phyloP scores from a whole-genome alignment of 2,113 vertebrate genomes.

The Rafetus swinhoei region DNA sequence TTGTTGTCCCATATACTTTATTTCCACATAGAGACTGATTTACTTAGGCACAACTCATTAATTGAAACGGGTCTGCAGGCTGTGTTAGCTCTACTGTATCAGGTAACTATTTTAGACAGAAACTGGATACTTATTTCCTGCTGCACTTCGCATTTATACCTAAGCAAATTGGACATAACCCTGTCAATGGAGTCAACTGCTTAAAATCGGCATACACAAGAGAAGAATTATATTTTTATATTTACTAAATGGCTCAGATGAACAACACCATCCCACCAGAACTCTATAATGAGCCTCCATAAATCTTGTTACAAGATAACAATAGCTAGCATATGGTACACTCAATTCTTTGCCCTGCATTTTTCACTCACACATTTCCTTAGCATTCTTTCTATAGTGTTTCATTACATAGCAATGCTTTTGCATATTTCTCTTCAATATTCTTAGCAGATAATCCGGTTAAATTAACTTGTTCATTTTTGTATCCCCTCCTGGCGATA shows the following conservation, averaged over 20 bases:
- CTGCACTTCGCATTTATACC: neutral
- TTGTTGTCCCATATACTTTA: neutral
- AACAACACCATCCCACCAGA: neutral
- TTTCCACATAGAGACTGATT: neutral
- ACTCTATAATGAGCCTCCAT: neutral
- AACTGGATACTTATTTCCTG: neutral
- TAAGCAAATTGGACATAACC: neutral
- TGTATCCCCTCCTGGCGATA: neutral
- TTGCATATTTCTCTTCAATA: neutral
- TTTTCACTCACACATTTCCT: neutral
- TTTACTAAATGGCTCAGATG: neutral
- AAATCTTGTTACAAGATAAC: neutral
- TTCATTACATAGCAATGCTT: neutral
- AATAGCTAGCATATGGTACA: neutral
- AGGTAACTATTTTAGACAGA: neutral
- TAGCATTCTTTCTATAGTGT: neutral
- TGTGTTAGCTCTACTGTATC: neutral
- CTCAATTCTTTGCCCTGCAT: neutral
- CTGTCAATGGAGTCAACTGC: neutral
- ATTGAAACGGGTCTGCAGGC: neutral
- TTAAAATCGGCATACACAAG: neutral
- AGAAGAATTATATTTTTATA: neutral
- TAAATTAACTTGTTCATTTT: neutral
- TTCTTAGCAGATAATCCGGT: neutral
- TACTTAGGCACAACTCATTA: neutral